Conservation (phyloP, 1,140 invertebrate genomes). For the Tetranychus urticae region DNA sequence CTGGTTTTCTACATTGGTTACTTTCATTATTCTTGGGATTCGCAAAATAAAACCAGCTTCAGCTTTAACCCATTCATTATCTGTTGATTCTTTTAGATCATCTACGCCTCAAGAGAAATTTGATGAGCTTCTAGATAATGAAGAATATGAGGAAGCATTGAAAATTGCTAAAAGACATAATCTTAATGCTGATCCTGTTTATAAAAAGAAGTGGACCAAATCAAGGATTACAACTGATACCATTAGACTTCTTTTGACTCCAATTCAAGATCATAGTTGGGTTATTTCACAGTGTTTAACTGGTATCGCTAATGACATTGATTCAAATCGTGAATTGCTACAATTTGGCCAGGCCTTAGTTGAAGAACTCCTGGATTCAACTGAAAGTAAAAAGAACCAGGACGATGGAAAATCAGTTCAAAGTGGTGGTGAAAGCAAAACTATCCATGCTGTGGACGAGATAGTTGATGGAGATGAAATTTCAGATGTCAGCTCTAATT, state of each 20-base stretch:
- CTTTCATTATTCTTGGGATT: too few species aligned
- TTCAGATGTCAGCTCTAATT: background rate
- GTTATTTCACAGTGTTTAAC: slow-evolving; percentile 53
- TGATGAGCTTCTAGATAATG: slow-evolving; percentile 27
- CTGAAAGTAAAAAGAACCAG: too few species aligned
- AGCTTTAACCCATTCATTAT: background rate
- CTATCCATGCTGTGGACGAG: background rate
- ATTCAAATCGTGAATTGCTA: slow-evolving; percentile 41
- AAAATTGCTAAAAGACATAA: slow-evolving; percentile 40
- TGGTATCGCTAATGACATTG: slow-evolving; percentile 41
- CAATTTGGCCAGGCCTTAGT: slow-evolving; percentile 45
- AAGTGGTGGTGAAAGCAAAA: background rate
- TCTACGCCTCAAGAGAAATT: background rate
- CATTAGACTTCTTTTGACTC: slow-evolving; percentile 48
- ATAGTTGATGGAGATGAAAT: background rate
- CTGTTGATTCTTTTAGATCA: background rate
- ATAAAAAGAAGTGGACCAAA: slow-evolving; percentile 55
- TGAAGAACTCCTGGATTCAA: slow-evolving; percentile 17
- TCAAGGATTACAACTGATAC: slow-evolving; percentile 40
- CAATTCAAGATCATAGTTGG: slow-evolving; percentile 55
- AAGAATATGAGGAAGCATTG: slow-evolving; percentile 53
- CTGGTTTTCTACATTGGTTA: too few species aligned
- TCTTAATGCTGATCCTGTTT: slow-evolving; percentile 52
- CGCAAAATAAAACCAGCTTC: too few species aligned
- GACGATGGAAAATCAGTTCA: background rate